phyloP scores from a whole-genome alignment of 2,113 vertebrate genomes.

The Zosterops japonicus region DNA sequence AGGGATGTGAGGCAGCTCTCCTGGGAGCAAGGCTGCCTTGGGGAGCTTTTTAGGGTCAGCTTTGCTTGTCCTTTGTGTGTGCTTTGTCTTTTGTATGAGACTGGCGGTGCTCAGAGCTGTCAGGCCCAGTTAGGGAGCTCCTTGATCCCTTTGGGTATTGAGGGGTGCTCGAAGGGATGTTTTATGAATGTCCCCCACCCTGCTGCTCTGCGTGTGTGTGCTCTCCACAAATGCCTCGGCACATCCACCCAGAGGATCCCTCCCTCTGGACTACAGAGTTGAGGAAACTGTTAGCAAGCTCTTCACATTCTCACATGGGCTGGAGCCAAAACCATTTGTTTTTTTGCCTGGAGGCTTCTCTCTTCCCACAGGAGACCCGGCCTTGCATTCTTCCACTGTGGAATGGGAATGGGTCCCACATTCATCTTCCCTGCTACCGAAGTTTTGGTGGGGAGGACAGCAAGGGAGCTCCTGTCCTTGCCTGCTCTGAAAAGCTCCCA shows the following conservation, averaged over 20 bases:
- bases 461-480: not conserved
- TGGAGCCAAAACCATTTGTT: constrained; percentile 38
- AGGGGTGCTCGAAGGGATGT: not conserved
- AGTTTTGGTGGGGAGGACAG: not conserved
- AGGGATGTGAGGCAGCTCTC: not conserved
- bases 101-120: not conserved
- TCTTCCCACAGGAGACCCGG: constrained; percentile 51
- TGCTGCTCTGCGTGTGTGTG: not conserved
- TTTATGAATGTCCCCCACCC: not conserved
- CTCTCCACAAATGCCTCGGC: not conserved
- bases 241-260: not conserved
- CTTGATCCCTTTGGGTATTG: not conserved
- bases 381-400: constrained; percentile 43
- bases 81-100: not conserved
- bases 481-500: not conserved
- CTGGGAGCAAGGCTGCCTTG: not conserved
- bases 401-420: not conserved
- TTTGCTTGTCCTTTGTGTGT: fast-evolving
- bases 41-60: not conserved
- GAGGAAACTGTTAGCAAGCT: constrained; percentile 54
- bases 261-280: constrained; percentile 9
- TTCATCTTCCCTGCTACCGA: not conserved
- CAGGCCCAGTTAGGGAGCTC: not conserved
- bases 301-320: constrained; percentile 39
- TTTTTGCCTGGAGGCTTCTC: constrained; percentile 53